Evolutionary conservation across 2,888 invertebrate species (phyloP), one percentile per base, ranked within the genome.

Genomic region (Eurytoma californica): DNA sequence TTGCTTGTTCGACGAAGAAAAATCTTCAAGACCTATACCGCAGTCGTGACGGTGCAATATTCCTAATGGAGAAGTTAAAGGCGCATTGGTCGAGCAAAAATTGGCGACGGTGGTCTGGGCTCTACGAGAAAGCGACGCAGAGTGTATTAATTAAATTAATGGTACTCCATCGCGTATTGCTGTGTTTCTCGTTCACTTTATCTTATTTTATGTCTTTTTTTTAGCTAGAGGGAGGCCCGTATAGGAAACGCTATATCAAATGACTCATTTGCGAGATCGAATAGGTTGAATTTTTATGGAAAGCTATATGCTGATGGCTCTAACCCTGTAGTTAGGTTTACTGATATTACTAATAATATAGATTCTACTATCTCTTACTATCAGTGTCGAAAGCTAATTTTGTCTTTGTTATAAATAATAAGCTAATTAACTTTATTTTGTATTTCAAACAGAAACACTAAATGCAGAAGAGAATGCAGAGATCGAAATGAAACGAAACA

Each of bases 131-230:
- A 58, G 47, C 58, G 3, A n/a, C 13, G 47, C n/a, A 30, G 9
- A 70, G 57, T 60, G n/a, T 74, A 86, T 87, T 85, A 86, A 86
- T 87, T 86, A 85, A 85, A 84, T 84, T 85, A 85, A 86, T 86
- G 85, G 84, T 84, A 80, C 67, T 63, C 30, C 55, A 58, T 77
- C 30, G 39, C 65, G 51, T 53, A 16, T 18, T 7, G 24, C 16
- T 13, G 7, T 14, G 2, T 2, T 1, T 51, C 7, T 4, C 12
- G 7, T 20, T 47, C 5, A 49, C 14, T n/a, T 66, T 20, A 39
- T 73, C 39, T 47, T n/a, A 20, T 7, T n/a, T 55, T 18, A 39
- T 0, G 16, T 49, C 47, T 47, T 16, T 66, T 49, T 20, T 24
- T 49, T 20, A 49, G 47, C 4, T 5, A 47, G 13, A 47, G 18